These are phyloP conservation scores for Thunnus albacares DNA, from an alignment of 2,797 vertebrate genomes.

Conservation along the genomic window DNA sequence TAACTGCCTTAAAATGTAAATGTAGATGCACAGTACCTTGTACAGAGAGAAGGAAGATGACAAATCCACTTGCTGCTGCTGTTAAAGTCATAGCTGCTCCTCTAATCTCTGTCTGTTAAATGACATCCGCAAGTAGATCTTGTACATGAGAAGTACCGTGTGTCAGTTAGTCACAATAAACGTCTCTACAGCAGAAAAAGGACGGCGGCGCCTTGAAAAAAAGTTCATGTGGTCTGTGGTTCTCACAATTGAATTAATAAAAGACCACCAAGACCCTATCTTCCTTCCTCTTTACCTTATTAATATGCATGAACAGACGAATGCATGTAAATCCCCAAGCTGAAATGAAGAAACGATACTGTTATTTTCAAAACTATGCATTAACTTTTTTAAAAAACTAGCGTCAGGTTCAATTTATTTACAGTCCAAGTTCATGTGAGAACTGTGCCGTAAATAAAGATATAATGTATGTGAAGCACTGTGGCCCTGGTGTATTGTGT, in stretches of 20 bases:
- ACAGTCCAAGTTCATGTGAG: too few species aligned
- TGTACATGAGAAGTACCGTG: too few species aligned
- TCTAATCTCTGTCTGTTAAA: background rate
- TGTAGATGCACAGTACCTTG: slow-evolving; percentile 9
- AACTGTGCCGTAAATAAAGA: too few species aligned
- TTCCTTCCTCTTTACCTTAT: slow-evolving; percentile 22
- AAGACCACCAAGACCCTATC: background rate
- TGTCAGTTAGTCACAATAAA: background rate
- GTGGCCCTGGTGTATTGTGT: too few species aligned
- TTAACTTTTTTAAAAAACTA: background rate
- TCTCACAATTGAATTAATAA: background rate
- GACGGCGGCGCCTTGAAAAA: background rate
- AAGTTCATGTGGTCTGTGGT: background rate
- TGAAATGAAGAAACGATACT: background rate
- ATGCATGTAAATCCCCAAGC: background rate
- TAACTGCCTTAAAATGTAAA: background rate
- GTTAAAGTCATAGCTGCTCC: slow-evolving; percentile 27
- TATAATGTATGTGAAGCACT: too few species aligned
- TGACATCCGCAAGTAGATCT: background rate
- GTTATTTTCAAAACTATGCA: background rate
- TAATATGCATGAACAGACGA: background rate
- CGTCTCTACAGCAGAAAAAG: background rate
- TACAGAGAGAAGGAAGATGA: slow-evolving; percentile 10
- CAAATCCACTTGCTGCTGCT: slow-evolving; percentile 1
- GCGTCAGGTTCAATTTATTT: too few species aligned